Evolutionary conservation across 2,888 invertebrate genomes (phyloP).

Genomic region (Entomobrya proxima): DNA sequence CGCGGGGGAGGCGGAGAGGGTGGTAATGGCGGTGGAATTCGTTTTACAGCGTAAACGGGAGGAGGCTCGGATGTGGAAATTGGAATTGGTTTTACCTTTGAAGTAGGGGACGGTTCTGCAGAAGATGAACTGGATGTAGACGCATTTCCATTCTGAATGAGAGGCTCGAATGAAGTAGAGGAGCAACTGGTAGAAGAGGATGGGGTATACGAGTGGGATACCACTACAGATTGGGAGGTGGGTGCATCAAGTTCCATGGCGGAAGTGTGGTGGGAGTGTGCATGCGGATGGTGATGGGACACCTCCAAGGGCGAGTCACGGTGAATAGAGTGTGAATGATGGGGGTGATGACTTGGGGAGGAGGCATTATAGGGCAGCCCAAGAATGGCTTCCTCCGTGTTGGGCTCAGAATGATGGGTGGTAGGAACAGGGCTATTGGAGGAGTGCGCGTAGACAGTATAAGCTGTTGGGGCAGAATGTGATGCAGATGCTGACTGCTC

Average conservation of each 20-base stretch:
- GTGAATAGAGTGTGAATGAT: conserved; percentile 3
- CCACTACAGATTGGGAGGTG: conserved; percentile 26
- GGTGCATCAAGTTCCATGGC: conserved; percentile 34
- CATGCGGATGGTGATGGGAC: conserved; percentile 12
- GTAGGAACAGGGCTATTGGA: conserved; percentile 34
- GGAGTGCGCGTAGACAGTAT: conserved; percentile 50
- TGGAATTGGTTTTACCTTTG: conserved; percentile 23
- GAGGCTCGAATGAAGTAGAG: conserved; percentile 11
- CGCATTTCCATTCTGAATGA: conserved; percentile 36
- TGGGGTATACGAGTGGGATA: conserved; percentile 34
- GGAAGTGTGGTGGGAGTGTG: conserved; percentile 7
- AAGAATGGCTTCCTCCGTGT: conserved; percentile 33
- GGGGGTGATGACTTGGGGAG: conserved; percentile 25
- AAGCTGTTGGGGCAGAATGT: conserved; percentile 12
- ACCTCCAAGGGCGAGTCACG: conserved; percentile 1
- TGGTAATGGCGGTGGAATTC: conserved; percentile 54
- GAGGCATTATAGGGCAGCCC: conserved; percentile 47
- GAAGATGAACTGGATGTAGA: conserved; percentile 18
- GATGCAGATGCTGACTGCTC: conserved; percentile 11
- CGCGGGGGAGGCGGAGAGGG: conserved; percentile 26
- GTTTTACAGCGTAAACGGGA: conserved; percentile 67
- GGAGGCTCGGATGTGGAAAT: background rate
- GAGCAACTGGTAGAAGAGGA: conserved; percentile 25
- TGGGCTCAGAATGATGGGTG: conserved; percentile 23
- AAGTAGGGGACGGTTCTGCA: conserved; percentile 15